A percentile compares a stretch with the other conserved stretches of the same genome.
Conservation (phyloP, 2,888 invertebrate genomes). For the Catocala nupta region DNA sequence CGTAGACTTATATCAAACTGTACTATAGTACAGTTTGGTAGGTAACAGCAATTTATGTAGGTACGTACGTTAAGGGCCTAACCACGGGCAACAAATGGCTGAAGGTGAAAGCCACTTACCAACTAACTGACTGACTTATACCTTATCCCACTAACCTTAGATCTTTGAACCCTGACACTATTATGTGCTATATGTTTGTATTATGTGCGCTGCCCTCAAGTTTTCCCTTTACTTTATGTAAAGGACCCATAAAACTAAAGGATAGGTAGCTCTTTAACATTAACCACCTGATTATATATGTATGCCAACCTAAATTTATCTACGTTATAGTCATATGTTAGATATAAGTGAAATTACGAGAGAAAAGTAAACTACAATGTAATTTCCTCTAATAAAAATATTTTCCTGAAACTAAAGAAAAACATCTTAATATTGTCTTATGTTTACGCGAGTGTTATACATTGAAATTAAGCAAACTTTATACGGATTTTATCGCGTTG, state of each 20-base stretch:
- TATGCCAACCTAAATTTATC: too few species aligned
- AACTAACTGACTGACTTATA: slow-evolving; percentile 63
- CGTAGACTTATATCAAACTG: slow-evolving; percentile 25
- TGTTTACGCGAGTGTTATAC: too few species aligned
- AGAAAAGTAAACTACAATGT: too few species aligned
- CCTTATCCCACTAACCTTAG: slow-evolving; percentile 54
- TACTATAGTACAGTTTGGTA: slow-evolving; percentile 39
- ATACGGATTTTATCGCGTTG: too few species aligned
- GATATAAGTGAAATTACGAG: too few species aligned
- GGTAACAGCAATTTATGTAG: slow-evolving; percentile 56
- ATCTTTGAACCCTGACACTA: slow-evolving; percentile 49
- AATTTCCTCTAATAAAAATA: too few species aligned
- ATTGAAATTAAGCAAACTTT: too few species aligned
- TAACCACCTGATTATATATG: neutral
- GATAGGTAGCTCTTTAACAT: neutral
- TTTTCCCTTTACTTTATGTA: neutral
- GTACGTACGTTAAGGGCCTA: slow-evolving; percentile 57
- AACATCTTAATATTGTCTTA: too few species aligned
- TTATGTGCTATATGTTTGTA: slow-evolving; percentile 23
- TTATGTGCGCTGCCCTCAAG: neutral
- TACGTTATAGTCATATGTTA: too few species aligned
- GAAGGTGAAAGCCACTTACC: slow-evolving; percentile 63
- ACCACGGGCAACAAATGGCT: slow-evolving; percentile 63
- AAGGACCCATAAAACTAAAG: neutral
- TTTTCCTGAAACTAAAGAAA: too few species aligned